Evolutionary conservation across 2,888 invertebrate genomes (phyloP), one percentile per base, ranked within the genome.

Genomic region (Orthosia gothica): DNA sequence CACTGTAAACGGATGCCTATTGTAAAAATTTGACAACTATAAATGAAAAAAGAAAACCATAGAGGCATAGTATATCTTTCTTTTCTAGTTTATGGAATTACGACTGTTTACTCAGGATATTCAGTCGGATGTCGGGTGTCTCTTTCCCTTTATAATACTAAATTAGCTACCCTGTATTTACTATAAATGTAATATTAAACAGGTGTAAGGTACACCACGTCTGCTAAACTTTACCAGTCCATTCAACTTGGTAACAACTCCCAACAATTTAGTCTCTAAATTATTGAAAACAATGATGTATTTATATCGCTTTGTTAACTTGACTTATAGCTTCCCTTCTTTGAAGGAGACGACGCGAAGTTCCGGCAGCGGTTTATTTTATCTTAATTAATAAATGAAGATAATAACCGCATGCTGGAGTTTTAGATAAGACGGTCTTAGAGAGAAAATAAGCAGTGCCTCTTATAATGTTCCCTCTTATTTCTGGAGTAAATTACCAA

Each of bases 331-430:
- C 82, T 84, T 85, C 70, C 76, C 70, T 73, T 78, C 78, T 81
- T 74, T 78, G 64, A 73, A 70, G 67, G 76, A 81, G 62, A 75
- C 70, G 70, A 26, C 76, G 68, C 65, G 63, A 86, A 86, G 82
- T 86, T 84, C 74, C 62, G 67, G 62, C 76, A 61, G 80, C 77
- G 79, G 81, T 86, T 82, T 85, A 84, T 88, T 87, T 88, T 87
- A 88, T 88, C 88, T 85, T 88, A 86, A 89, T 87, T 82, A 82
- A 80, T 82, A 76, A 81, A 79, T 85, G 85, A 75, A 84, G 85
- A 87, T 84, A 81, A 81, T 85, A 85, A 85, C 84, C 78, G 81
- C 81, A 83, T 70, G 79, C 70, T 76, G 73, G 68, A 73, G 73
- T 81, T 81, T 70, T 63, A 49, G 58, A 72, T 77, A 81, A 74